Evolutionary conservation across 2,888 invertebrate genomes (phyloP).

Genomic region (Synergus umbraculus): DNA sequence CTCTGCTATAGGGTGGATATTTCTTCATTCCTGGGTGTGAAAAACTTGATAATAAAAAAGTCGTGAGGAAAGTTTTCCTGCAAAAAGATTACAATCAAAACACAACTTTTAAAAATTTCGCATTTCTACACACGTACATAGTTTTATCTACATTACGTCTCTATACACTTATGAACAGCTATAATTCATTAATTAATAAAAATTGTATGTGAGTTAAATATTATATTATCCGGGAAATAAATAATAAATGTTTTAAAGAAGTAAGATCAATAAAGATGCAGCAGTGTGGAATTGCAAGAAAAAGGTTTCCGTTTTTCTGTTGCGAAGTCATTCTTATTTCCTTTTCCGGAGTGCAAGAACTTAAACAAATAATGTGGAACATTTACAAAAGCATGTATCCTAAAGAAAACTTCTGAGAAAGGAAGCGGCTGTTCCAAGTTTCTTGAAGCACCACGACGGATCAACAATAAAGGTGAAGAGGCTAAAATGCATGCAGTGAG

Average conservation of each 20-base stretch:
- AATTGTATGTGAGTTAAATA: not conserved
- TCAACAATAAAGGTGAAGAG: constrained; percentile 5
- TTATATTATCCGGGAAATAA: not conserved
- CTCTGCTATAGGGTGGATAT: too few relatives aligned
- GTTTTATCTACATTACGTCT: too few relatives aligned
- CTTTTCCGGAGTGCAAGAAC: not conserved
- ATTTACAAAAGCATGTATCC: constrained; percentile 1
- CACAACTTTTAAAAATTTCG: too few relatives aligned
- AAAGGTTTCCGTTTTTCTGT: not conserved
- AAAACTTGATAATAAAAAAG: too few relatives aligned
- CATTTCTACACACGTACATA: too few relatives aligned
- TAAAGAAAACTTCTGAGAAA: not conserved
- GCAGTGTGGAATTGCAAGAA: not conserved
- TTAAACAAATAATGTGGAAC: not conserved
- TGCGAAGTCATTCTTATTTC: not conserved
- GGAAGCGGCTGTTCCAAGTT: not conserved
- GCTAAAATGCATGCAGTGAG: not conserved
- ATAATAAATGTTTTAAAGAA: not conserved
- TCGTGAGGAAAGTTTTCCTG: too few relatives aligned
- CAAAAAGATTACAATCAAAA: too few relatives aligned
- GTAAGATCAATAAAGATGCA: not conserved
- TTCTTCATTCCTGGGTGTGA: too few relatives aligned
- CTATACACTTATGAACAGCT: too few relatives aligned
- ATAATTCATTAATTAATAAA: too few relatives aligned
- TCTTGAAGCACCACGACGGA: not conserved